phyloP scores from a whole-genome alignment of 2,113 vertebrate species.

The Colistium nudipinnis region DNA sequence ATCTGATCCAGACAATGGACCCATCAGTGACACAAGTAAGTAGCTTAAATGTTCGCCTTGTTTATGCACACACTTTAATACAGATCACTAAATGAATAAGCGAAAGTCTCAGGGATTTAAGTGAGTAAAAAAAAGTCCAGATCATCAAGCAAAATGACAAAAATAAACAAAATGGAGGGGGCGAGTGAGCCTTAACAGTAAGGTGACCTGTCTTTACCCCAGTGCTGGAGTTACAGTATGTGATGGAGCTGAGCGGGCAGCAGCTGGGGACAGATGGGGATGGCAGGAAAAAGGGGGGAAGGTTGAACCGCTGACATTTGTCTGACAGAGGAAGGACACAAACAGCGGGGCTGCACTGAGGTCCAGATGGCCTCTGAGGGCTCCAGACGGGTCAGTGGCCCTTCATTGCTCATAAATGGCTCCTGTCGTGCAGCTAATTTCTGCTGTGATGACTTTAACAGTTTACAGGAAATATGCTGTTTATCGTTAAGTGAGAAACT shows the following conservation, averaged over 20 bases:
- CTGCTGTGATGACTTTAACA: constrained; percentile 8
- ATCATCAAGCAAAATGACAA: not conserved
- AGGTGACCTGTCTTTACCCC: constrained; percentile 26
- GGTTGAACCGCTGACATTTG: constrained; percentile 37
- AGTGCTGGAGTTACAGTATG: not conserved
- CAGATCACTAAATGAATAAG: not conserved
- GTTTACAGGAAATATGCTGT: not conserved
- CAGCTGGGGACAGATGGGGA: constrained; percentile 46
- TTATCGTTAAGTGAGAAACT: not conserved
- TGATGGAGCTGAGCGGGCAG: constrained; percentile 20
- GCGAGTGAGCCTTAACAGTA: constrained; percentile 32
- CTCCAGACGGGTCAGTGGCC: constrained; percentile 27
- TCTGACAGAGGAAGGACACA: constrained; percentile 44
- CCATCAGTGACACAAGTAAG: constrained; percentile 1
- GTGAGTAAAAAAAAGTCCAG: not conserved
- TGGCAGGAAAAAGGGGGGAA: constrained; percentile 20
- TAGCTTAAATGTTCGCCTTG: not conserved
- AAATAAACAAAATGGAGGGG: constrained; percentile 34
- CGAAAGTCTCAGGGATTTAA: not conserved
- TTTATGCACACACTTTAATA: not conserved
- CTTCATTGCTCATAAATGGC: constrained; percentile 11
- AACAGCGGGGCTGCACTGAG: constrained; percentile 46
- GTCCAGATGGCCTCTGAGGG: constrained; percentile 55
- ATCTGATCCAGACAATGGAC: constrained; percentile 28
- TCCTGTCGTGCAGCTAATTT: not conserved